Percentiles rank a stretch among this genome's conserved stretches.
Evolutionary conservation across 2,797 vertebrate species (phyloP).

Genomic region (Xenentodon cancila): DNA sequence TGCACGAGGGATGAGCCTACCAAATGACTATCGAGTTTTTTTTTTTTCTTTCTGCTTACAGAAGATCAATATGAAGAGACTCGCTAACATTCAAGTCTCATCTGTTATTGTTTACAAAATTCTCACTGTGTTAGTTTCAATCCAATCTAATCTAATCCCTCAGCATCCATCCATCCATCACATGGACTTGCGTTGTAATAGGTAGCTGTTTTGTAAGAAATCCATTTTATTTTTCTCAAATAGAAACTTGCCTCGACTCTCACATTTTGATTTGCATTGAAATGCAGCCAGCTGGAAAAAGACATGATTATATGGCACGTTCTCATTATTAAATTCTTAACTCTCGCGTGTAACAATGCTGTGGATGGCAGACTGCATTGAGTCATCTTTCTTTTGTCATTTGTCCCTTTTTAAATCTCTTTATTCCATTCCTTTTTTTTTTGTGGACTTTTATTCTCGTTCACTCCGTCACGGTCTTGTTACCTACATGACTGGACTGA

Average conservation of each 20-base stretch:
- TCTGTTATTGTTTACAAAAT: constrained; percentile 1
- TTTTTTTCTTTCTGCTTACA: not conserved
- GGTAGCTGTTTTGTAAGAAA: not conserved
- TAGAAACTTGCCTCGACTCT: not conserved
- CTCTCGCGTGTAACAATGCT: constrained; percentile 1
- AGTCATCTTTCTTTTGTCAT: not conserved
- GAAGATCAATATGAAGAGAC: constrained; percentile 12
- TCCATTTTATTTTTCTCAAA: not conserved
- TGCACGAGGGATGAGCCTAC: not conserved
- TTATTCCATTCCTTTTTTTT: not conserved
- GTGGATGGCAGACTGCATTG: constrained; percentile 1
- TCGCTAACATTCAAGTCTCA: not conserved
- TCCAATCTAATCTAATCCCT: not conserved
- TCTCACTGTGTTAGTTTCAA: not conserved
- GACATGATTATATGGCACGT: not conserved
- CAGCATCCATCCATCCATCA: not conserved
- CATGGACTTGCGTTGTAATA: no score
- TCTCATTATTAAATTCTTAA: constrained; percentile 6
- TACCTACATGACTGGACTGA: constrained; percentile 10
- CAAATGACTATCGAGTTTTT: not conserved
- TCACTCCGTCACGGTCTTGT: constrained; percentile 13
- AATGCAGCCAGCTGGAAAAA: constrained; percentile 2
- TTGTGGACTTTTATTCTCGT: constrained; percentile 4
- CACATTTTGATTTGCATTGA: not conserved
- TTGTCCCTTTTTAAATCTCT: constrained; percentile 3